Evolutionary conservation across 1,140 invertebrate genomes (phyloP).

Genomic region (Laupala kohalensis): DNA sequence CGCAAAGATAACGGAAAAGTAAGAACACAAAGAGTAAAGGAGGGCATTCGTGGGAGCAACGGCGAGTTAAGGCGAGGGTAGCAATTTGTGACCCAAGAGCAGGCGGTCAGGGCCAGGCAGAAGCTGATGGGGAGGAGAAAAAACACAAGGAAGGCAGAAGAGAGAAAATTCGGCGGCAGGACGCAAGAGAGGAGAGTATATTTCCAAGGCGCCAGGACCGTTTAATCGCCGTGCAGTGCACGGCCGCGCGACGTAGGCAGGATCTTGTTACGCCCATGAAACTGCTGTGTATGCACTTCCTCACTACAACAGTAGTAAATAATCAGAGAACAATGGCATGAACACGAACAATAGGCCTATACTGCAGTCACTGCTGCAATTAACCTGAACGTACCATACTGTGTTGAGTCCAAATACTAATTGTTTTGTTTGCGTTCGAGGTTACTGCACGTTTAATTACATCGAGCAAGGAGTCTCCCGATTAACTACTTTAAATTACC

Average conservation of each 20-base stretch:
- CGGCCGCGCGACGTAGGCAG: not conserved
- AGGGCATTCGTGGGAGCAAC: no score
- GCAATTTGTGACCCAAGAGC: no score
- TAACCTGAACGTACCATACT: not conserved
- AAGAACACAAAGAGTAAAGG: no score
- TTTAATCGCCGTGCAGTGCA: not conserved
- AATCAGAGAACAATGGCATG: not conserved
- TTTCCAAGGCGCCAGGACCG: not conserved
- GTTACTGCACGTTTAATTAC: not conserved
- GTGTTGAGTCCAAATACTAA: not conserved
- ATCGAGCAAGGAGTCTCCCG: not conserved
- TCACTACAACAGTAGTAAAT: not conserved
- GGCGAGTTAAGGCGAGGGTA: no score
- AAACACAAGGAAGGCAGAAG: no score
- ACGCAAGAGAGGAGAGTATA: no score
- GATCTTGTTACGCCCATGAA: not conserved
- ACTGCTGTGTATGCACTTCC: not conserved
- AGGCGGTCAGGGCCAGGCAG: no score
- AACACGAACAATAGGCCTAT: not conserved
- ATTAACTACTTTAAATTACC: not conserved
- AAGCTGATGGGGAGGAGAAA: no score
- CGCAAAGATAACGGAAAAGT: no score
- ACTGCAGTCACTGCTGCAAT: not conserved
- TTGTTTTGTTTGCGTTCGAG: not conserved
- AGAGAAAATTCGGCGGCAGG: no score